phyloP scores from a whole-genome alignment of 2,888 invertebrate species.

The Lasioglossum villosulum region DNA sequence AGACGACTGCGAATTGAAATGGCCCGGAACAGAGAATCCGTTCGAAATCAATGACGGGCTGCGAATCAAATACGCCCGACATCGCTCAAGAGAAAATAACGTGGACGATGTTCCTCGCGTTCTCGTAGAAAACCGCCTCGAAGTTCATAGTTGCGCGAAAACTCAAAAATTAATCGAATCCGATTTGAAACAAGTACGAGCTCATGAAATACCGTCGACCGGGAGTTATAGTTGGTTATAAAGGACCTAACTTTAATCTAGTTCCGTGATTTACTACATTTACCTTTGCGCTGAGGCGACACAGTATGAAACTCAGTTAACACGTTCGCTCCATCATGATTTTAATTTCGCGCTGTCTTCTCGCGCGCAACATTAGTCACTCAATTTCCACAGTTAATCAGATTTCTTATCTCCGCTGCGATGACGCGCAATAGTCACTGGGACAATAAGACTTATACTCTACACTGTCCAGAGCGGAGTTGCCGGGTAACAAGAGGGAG shows the following conservation, averaged over 20 bases:
- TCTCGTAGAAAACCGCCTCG: neutral
- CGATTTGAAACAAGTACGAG: neutral
- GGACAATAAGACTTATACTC: neutral
- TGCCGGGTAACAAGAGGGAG: no score
- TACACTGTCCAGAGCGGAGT: neutral
- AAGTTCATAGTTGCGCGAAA: slow-evolving; percentile 6
- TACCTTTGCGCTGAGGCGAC: slow-evolving; percentile 35
- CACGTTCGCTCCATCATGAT: slow-evolving; percentile 28
- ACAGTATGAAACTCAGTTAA: slow-evolving; percentile 37
- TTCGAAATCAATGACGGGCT: neutral
- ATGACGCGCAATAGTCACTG: neutral
- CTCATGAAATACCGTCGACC: slow-evolving; percentile 22
- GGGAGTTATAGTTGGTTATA: slow-evolving; percentile 36
- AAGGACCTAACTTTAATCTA: slow-evolving; percentile 43
- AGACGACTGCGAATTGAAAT: neutral
- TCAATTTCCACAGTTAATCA: slow-evolving; percentile 13
- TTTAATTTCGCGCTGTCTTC: slow-evolving; percentile 23
- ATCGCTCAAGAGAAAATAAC: neutral
- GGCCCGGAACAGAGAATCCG: neutral
- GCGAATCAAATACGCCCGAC: neutral
- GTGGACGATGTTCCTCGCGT: neutral
- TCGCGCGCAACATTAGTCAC: slow-evolving; percentile 1
- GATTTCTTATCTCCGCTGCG: neutral
- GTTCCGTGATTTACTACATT: slow-evolving; percentile 47
- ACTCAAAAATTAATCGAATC: neutral